Evolutionary conservation across 2,888 invertebrate species (phyloP).

Genomic region (Azorinus chamasolen): DNA sequence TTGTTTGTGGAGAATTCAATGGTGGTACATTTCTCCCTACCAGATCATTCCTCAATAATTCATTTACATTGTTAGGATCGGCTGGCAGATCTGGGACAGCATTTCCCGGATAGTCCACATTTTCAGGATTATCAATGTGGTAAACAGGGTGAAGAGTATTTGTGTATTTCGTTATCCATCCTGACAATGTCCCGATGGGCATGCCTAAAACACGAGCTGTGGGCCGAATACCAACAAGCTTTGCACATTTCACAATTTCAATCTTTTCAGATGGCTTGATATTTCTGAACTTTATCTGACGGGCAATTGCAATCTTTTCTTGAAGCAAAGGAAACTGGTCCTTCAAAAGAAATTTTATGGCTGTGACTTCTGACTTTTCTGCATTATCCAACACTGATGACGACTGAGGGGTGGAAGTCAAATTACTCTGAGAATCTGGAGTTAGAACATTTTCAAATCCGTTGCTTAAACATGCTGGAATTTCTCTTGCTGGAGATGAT

Average conservation of each 20-base stretch:
- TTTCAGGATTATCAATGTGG: neutral
- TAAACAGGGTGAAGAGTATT: slow-evolving; percentile 46
- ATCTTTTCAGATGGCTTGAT: slow-evolving; percentile 52
- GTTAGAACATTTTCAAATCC: neutral
- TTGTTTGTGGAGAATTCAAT: too few species aligned
- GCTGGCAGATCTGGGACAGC: too few species aligned
- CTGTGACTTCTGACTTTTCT: slow-evolving; percentile 55
- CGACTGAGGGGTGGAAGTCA: neutral
- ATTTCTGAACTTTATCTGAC: slow-evolving; percentile 54
- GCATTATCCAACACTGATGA: slow-evolving; percentile 42
- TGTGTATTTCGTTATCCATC: slow-evolving; percentile 62
- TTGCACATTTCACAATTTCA: slow-evolving; percentile 63
- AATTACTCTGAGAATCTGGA: neutral
- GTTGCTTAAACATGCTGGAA: too few species aligned
- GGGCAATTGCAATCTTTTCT: slow-evolving; percentile 49
- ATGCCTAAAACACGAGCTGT: slow-evolving; percentile 59
- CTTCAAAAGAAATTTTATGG: slow-evolving; percentile 52
- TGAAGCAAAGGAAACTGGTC: slow-evolving; percentile 42
- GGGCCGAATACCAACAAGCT: slow-evolving; percentile 58
- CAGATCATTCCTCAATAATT: too few species aligned
- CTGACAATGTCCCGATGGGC: slow-evolving; percentile 61
- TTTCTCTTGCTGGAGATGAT: neutral
- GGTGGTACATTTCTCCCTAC: too few species aligned
- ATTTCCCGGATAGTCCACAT: too few species aligned
- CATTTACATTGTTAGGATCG: too few species aligned